Evolutionary conservation across 2,888 invertebrate genomes (phyloP).

Genomic region (Lydus trimaculatus): DNA sequence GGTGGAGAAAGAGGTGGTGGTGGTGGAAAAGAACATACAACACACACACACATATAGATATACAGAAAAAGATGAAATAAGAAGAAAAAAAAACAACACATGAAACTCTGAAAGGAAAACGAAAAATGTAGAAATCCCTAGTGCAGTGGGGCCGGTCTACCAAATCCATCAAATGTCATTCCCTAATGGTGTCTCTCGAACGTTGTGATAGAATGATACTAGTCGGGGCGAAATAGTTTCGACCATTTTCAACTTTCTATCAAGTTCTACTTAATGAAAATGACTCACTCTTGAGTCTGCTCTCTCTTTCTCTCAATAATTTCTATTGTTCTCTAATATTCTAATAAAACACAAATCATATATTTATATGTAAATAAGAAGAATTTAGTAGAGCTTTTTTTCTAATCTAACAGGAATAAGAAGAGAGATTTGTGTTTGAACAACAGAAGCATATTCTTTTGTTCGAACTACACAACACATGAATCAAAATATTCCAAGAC

Average conservation of each 20-base stretch:
- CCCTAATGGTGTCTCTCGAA: constrained; percentile 56
- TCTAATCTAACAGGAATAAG: background rate
- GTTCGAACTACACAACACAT: constrained; percentile 52
- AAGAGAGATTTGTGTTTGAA: constrained; percentile 22
- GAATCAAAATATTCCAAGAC: constrained; percentile 56
- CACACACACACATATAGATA: background rate
- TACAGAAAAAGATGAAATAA: constrained; percentile 28
- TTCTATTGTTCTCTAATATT: background rate
- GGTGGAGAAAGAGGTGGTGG: background rate
- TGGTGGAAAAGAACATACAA: background rate
- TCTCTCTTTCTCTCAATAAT: no score
- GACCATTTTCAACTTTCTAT: constrained; percentile 33
- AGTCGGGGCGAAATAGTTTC: constrained; percentile 30
- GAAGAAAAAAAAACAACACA: constrained; percentile 45
- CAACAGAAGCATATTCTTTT: constrained; percentile 55
- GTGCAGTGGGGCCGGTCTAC: constrained; percentile 55
- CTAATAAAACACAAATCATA: background rate
- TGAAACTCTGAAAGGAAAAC: constrained; percentile 47
- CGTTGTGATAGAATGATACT: constrained; percentile 44
- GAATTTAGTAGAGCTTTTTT: background rate
- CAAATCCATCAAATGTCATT: constrained; percentile 59
- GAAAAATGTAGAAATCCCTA: constrained; percentile 58
- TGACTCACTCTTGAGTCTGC: background rate
- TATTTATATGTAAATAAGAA: background rate
- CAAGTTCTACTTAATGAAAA: constrained; percentile 15